These are phyloP conservation scores for Xiphorhynchus erythropygius DNA, from an alignment of 2,797 vertebrate genomes.

Conservation along the genomic window DNA sequence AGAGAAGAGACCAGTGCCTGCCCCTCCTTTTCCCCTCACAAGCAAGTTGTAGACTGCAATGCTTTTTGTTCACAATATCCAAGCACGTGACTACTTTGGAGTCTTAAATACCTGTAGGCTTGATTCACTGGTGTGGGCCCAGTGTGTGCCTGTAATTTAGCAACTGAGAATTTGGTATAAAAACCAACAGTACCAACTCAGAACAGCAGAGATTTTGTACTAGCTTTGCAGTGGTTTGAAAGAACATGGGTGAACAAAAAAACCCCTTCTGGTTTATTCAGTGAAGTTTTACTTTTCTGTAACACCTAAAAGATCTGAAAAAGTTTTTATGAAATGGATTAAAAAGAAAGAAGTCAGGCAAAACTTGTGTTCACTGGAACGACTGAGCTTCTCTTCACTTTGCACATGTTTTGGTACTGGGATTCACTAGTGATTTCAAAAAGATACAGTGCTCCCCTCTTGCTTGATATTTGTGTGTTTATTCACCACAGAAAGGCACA, in stretches of 20 bases:
- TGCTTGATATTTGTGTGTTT: not conserved
- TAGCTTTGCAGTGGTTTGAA: not conserved
- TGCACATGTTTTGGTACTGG: not conserved
- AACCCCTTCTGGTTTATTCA: not conserved
- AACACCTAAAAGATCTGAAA: not conserved
- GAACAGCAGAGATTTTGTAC: not conserved
- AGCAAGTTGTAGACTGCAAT: not conserved
- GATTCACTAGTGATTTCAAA: not conserved
- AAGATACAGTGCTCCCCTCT: not conserved
- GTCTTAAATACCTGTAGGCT: not conserved
- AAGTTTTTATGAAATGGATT: not conserved
- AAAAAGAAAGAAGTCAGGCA: not conserved
- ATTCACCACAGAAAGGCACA: not conserved
- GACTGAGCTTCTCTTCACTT: not conserved
- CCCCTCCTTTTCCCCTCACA: not conserved
- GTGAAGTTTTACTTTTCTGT: not conserved
- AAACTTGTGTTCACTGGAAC: not conserved
- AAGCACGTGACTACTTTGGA: not conserved
- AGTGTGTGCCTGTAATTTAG: not conserved
- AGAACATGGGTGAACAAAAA: not conserved
- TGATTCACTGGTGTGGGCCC: not conserved
- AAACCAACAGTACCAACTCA: not conserved
- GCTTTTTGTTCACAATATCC: not conserved
- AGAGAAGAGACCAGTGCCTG: not conserved
- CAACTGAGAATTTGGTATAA: not conserved